Percentiles rank a stretch among this genome's conserved stretches.
Conservation (phyloP, 2,113 vertebrate genomes). For the Myrmophylax atrothorax region DNA sequence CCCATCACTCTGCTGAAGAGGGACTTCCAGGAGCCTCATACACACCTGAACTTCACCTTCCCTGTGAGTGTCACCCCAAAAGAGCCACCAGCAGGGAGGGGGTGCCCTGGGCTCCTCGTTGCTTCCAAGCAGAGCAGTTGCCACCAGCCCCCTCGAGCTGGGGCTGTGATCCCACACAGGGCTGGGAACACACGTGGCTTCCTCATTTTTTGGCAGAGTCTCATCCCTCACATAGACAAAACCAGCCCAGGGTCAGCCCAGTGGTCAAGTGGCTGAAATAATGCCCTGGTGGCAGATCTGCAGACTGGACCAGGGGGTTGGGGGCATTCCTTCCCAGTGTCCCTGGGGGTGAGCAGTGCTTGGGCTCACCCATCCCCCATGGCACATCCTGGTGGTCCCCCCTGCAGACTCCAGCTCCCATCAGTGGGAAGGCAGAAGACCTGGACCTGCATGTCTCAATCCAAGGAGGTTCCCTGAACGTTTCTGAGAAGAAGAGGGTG, state of each 20-base stretch:
- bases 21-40: not conserved
- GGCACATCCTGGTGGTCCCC: not conserved
- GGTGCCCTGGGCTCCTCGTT: not conserved
- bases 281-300: too few relatives aligned
- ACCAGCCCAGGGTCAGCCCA: not conserved
- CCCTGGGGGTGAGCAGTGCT: not conserved
- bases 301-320: not conserved
- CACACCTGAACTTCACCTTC: conserved; percentile 15
- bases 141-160: not conserved
- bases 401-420: not conserved
- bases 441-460: not conserved
- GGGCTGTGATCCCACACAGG: not conserved
- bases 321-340: not conserved
- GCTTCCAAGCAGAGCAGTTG: not conserved
- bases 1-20: not conserved
- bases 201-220: not conserved
- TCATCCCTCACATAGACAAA: not conserved
- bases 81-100: accelerated
- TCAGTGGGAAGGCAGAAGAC: not conserved
- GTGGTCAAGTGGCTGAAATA: not conserved
- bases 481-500: not conserved
- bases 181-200: not conserved
- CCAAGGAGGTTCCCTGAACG: not conserved
- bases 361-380: accelerated
- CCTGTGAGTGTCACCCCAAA: not conserved